Evolutionary conservation across 2,888 invertebrate species (phyloP).

Genomic region (Ochlodes sylvanus): DNA sequence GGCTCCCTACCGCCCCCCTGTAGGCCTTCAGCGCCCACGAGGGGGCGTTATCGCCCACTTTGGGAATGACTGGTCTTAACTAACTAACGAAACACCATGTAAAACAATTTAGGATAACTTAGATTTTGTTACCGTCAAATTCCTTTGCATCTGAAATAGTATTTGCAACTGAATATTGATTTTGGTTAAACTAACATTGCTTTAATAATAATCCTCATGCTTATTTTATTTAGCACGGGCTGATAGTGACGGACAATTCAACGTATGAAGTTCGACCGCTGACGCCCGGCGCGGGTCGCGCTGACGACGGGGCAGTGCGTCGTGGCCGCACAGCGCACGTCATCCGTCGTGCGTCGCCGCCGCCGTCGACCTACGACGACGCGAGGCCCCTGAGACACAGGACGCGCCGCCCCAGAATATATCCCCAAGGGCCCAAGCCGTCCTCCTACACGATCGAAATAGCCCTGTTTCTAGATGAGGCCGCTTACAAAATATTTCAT

Average conservation of each 20-base stretch:
- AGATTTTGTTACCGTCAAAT: too few species aligned
- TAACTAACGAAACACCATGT: too few species aligned
- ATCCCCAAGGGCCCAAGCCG: conserved; percentile 56
- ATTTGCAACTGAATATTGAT: too few species aligned
- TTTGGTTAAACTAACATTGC: too few species aligned
- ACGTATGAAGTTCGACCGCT: conserved; percentile 90
- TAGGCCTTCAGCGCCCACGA: too few species aligned
- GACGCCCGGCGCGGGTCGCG: conserved; percentile 65
- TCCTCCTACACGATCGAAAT: conserved; percentile 87
- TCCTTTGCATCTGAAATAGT: too few species aligned
- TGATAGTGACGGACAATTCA: conserved; percentile 87
- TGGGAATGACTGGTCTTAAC: too few species aligned
- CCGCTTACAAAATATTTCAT: conserved; percentile 89
- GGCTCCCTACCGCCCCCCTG: too few species aligned
- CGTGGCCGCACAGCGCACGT: conserved; percentile 81
- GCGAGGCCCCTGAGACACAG: conserved; percentile 64
- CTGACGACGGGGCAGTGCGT: conserved; percentile 60
- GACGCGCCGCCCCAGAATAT: conserved; percentile 58
- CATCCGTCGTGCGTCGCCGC: conserved; percentile 82
- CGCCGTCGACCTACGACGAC: conserved; percentile 73
- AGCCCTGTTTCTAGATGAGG: conserved; percentile 90
- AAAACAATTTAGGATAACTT: too few species aligned
- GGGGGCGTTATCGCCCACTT: too few species aligned
- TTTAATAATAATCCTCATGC: neutral
- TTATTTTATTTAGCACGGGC: conserved; percentile 83